phyloP scores from a whole-genome alignment of 2,113 vertebrate genomes.

The Pycnonotus jocosus region DNA sequence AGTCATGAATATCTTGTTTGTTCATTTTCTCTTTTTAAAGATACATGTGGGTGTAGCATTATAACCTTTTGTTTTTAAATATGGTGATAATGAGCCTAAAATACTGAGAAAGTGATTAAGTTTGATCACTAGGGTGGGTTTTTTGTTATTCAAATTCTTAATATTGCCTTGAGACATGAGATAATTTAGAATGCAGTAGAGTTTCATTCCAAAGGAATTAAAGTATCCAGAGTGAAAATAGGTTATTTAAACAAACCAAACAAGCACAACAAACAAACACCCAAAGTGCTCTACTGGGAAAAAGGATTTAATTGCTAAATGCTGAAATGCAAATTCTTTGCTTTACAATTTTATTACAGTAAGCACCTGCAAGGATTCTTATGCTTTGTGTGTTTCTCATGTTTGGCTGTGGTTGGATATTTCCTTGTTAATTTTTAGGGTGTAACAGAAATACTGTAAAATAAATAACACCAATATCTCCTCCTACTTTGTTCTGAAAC shows the following conservation, averaged over 20 bases:
- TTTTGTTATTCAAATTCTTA: neutral
- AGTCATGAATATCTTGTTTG: neutral
- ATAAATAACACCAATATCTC: neutral
- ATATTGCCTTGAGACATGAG: neutral
- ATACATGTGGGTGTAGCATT: neutral
- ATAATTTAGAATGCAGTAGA: neutral
- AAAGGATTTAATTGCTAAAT: neutral
- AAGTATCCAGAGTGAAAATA: neutral
- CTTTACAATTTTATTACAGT: neutral
- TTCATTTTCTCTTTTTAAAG: neutral
- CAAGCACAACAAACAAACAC: neutral
- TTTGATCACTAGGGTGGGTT: neutral
- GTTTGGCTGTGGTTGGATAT: neutral
- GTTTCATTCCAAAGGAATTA: neutral
- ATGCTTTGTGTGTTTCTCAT: neutral
- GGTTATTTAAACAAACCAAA: neutral
- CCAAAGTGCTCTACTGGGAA: neutral
- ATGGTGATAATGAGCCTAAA: neutral
- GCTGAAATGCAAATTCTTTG: neutral
- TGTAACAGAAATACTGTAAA: neutral
- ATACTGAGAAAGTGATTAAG: neutral
- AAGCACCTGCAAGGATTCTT: neutral
- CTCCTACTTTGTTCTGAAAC: neutral
- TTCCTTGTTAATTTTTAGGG: neutral
- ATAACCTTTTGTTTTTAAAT: neutral